phyloP scores from a whole-genome alignment of 35 echinoderm and acorn worm species.

The Acanthaster planci region DNA sequence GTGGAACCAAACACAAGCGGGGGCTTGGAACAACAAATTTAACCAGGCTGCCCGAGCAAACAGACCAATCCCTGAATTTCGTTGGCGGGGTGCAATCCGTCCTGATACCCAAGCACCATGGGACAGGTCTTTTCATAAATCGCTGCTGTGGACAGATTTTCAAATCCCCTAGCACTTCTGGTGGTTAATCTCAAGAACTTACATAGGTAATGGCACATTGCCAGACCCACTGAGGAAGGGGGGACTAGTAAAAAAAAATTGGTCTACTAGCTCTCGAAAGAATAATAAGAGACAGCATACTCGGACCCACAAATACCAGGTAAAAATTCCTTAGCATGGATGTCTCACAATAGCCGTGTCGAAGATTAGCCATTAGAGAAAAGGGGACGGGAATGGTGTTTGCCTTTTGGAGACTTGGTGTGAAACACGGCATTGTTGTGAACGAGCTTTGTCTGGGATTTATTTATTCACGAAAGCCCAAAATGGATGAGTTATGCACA shows the following conservation, averaged over 20 bases:
- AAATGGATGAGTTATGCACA: too few relatives aligned
- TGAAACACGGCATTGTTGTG: neutral
- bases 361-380: constrained; percentile 7
- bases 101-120: neutral
- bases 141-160: constrained; percentile 13
- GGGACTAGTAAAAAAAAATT: too few relatives aligned
- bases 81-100: neutral
- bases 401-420: constrained; percentile 30
- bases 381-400: neutral
- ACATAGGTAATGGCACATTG: neutral
- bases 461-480: neutral
- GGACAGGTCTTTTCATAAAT: neutral
- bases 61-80: neutral
- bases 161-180: neutral
- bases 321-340: neutral
- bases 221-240: too few relatives aligned
- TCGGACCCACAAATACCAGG: too few relatives aligned
- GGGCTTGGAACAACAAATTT: constrained; percentile 19
- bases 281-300: too few relatives aligned
- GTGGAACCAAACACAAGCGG: neutral
- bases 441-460: constrained; percentile 1
- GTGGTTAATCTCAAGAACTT: neutral
- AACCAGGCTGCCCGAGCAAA: constrained; percentile 14
- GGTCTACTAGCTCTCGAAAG: too few relatives aligned
- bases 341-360: neutral